These are phyloP conservation scores for Nannospalax galili DNA, from an alignment of 2,113 vertebrate species.

Conservation along the genomic window DNA sequence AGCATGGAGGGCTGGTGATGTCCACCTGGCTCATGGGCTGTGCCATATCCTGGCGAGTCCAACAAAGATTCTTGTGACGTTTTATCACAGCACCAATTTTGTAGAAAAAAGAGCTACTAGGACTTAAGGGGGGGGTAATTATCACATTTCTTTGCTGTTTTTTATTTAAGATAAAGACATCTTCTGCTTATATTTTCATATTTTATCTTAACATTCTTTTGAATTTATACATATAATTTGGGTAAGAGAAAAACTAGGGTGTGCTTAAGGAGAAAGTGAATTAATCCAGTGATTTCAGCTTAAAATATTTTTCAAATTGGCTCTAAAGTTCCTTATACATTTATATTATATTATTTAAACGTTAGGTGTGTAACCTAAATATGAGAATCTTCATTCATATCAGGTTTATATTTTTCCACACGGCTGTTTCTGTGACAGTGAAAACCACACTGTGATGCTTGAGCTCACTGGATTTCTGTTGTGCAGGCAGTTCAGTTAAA, in stretches of 20 bases:
- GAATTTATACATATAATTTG: not conserved
- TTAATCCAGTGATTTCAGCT: not conserved
- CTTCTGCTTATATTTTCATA: not conserved
- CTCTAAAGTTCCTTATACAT: not conserved
- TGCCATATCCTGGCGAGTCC: not conserved
- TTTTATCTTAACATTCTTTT: not conserved
- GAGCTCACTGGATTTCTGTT: too few species aligned
- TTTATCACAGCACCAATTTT: not conserved
- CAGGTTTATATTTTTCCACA: not conserved
- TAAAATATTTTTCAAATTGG: not conserved
- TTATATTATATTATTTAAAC: slow-evolving; percentile 1
- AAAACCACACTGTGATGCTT: too few species aligned
- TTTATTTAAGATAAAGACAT: not conserved
- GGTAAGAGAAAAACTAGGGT: not conserved
- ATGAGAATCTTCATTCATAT: not conserved
- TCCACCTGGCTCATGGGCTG: not conserved
- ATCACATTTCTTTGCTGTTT: not conserved
- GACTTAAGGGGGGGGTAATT: not conserved
- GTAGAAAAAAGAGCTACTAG: not conserved
- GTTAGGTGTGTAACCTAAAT: slow-evolving; percentile 7
- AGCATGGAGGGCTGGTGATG: not conserved
- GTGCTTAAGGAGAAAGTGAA: not conserved
- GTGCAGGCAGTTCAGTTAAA: too few species aligned
- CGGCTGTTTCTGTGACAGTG: not conserved
- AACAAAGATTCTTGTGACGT: not conserved